Base-by-base conservation (phyloP, 2,797 vertebrate genomes). In the Eulemur rubriventer region DNA sequence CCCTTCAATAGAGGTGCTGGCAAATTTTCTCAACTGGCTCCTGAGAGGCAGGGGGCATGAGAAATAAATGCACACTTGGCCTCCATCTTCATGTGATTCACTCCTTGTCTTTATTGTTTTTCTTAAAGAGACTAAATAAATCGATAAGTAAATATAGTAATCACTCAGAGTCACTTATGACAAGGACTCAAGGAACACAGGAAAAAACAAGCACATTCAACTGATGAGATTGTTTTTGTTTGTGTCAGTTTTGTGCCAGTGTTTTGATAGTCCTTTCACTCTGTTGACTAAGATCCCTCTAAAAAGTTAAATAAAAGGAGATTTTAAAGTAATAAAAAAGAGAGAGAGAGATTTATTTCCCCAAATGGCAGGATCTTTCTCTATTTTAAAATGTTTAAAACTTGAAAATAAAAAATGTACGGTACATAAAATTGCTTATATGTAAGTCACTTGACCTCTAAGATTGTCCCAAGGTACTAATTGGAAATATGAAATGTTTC, bases 261-360 rank as follows among this genome's bases (percentile, higher is more conserved):
- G 76, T 96, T 97, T 91, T 95, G 84, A 94, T 80, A 83, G 33
- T 46, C 20, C 3, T 73, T 94, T 94, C 81, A 94, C 3, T 95
- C 20, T 83, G 57, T 92, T 90, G 52, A 70, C n/a, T 88, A 87
- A 76, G 24, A 87, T 65, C 2, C 1, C 50, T 78, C 46, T 76
- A 80, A 80, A 80, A 83, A 91, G 12, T 50, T 70, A 72, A 7
- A 72, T 7, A 55, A 80, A 70, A 10, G n/a, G 13, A 65, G 17
- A 65, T n/a, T 65, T n/a, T 65, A 65, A 65, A 65, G 63, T n/a
- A 65, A 65, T 65, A 65, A 65, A n/a, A 65, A 4, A 33, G 30
- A n/a, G 33, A n/a, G 57, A 59, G 24, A 59, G 18, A 81, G 2
- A 43, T 12, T 46, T 76, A 50, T 33, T 93, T 59, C 7, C n/a